phyloP scores from a whole-genome alignment of 2,888 invertebrate species.

The Amorpha juglandis region DNA sequence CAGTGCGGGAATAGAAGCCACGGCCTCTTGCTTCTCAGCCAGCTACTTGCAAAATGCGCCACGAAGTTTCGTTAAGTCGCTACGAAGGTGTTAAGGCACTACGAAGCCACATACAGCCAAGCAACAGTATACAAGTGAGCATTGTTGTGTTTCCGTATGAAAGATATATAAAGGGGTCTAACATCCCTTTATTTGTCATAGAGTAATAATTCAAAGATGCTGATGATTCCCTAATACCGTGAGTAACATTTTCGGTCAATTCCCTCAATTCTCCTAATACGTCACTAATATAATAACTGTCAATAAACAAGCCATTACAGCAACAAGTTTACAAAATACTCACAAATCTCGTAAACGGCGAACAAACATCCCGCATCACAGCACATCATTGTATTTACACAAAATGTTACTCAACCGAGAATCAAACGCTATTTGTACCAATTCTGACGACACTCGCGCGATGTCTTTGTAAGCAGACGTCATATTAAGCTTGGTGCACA shows the following conservation, averaged over 20 bases:
- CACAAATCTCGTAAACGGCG: conserved; percentile 55
- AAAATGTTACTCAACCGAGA: conserved; percentile 63
- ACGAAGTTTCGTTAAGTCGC: no score
- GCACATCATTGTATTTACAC: conserved; percentile 51
- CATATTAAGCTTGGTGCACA: conserved; percentile 47
- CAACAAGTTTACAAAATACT: conserved; percentile 50
- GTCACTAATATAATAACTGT: conserved; percentile 30
- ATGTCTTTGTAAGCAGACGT: conserved; percentile 49
- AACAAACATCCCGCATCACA: conserved; percentile 77
- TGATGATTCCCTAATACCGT: no score
- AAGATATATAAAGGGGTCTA: no score
- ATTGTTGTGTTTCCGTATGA: no score
- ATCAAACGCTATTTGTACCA: conserved; percentile 65
- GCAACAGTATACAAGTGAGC: no score
- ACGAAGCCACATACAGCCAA: no score
- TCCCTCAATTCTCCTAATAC: conserved; percentile 26
- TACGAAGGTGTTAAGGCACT: no score
- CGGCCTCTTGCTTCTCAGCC: no score
- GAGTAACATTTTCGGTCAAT: background rate
- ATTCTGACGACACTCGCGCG: conserved; percentile 54
- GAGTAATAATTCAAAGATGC: background rate
- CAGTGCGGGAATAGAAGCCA: no score
- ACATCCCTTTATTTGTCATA: no score
- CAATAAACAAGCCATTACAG: conserved; percentile 40
- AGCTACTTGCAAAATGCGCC: no score